A percentile compares a stretch with the other conserved stretches of the same genome.
Evolutionary conservation across 2,888 invertebrate genomes (phyloP).

Genomic region (Monochamus alternatus): DNA sequence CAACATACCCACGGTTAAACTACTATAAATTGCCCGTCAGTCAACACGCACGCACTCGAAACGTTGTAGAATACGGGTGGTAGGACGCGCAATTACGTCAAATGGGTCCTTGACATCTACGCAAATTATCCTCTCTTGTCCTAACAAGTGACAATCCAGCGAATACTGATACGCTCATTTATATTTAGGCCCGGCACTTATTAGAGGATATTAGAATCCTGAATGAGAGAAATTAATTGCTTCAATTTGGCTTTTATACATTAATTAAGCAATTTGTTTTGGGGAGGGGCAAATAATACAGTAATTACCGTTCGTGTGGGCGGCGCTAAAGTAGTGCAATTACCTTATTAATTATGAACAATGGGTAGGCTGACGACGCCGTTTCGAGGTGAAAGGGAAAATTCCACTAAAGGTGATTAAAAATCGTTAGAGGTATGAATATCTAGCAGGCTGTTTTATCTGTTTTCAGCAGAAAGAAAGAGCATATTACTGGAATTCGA

Average conservation of each 20-base stretch:
- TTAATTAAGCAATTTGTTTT: background rate
- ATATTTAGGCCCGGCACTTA: background rate
- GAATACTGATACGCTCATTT: background rate
- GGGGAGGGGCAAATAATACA: background rate
- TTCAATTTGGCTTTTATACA: background rate
- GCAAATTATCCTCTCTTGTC: background rate
- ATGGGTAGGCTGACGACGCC: background rate
- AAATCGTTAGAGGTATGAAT: too few species aligned
- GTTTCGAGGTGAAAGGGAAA: too few species aligned
- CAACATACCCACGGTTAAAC: background rate
- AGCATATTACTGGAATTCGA: too few species aligned
- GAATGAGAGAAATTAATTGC: conserved; percentile 1
- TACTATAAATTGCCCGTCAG: background rate
- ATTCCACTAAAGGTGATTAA: too few species aligned
- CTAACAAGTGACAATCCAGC: background rate
- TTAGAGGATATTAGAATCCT: background rate
- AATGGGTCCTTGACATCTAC: background rate
- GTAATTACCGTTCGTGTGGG: background rate
- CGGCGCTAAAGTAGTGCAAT: background rate
- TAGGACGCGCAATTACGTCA: background rate
- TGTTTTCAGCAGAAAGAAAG: too few species aligned
- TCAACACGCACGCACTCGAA: background rate
- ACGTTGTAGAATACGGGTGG: background rate
- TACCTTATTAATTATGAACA: conserved; percentile 3
- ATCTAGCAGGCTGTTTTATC: too few species aligned